phyloP scores from a whole-genome alignment of 1,140 invertebrate genomes.

The Idris sp. region DNA sequence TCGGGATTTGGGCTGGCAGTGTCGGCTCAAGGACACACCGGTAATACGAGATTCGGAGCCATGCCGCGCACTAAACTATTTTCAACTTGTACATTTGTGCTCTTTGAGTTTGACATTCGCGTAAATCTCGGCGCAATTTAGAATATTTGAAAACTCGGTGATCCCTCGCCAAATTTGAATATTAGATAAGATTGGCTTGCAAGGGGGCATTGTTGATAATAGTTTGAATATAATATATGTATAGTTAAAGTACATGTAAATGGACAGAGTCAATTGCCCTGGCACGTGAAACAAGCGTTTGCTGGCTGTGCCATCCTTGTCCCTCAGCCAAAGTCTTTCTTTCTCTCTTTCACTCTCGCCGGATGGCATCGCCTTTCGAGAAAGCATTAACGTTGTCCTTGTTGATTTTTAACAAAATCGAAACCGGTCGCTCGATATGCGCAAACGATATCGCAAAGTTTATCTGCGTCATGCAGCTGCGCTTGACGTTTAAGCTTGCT shows the following conservation, averaged over 20 bases:
- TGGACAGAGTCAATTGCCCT: conserved; percentile 49
- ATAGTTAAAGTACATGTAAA: conserved; percentile 49
- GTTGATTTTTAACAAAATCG: conserved; percentile 62
- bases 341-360: conserved; percentile 50
- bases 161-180: conserved; percentile 26
- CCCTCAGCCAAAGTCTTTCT: conserved; percentile 35
- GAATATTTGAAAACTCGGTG: too few species aligned
- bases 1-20: conserved; percentile 49
- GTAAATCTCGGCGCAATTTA: neutral
- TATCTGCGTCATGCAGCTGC: conserved; percentile 64
- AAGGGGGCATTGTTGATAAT: too few species aligned
- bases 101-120: too few species aligned
- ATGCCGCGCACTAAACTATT: conserved; percentile 72
- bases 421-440: conserved; percentile 60
- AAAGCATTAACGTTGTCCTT: conserved; percentile 63
- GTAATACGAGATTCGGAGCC: conserved; percentile 73
- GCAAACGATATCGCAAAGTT: conserved; percentile 64
- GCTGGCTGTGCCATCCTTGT: conserved; percentile 39
- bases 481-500: conserved; percentile 62
- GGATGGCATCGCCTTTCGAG: conserved; percentile 57
- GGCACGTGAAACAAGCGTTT: conserved; percentile 56
- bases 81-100: too few species aligned
- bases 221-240: conserved; percentile 44
- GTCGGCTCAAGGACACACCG: conserved; percentile 71
- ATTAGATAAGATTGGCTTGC: too few species aligned